Conservation (phyloP, 2,888 invertebrate species). For the Lasioglossum morio region DNA sequence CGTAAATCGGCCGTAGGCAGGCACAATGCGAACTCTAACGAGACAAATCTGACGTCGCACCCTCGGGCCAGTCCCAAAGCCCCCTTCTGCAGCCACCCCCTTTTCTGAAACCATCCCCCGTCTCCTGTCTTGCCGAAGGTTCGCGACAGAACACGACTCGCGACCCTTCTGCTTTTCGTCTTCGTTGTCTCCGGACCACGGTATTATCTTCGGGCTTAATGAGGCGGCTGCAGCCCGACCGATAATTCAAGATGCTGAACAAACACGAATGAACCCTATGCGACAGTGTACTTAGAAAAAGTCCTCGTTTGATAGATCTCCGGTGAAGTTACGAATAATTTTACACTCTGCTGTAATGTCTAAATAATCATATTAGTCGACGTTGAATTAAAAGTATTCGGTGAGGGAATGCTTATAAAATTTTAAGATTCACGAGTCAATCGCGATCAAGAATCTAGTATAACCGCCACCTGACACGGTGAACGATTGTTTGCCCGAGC, state of each 20-base stretch:
- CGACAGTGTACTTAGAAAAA: constrained; percentile 11
- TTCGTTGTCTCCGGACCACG: constrained; percentile 37
- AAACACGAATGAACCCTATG: constrained; percentile 24
- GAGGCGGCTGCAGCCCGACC: constrained; percentile 37
- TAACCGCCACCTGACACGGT: not conserved
- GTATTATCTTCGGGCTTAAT: constrained; percentile 57
- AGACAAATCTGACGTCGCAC: constrained; percentile 84
- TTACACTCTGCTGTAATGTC: not conserved
- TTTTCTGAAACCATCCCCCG: not conserved
- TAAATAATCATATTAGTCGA: not conserved
- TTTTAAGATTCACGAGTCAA: not conserved
- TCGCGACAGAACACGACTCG: constrained; percentile 17
- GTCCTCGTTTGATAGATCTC: not conserved
- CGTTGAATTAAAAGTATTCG: not conserved
- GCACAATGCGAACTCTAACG: constrained; percentile 84
- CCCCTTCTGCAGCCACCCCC: constrained; percentile 47
- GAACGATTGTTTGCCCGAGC: constrained; percentile 5
- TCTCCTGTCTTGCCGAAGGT: constrained; percentile 16
- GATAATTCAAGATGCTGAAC: constrained; percentile 34
- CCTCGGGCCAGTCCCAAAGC: constrained; percentile 68
- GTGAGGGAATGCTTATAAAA: not conserved
- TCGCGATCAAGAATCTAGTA: not conserved
- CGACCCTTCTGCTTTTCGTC: constrained; percentile 5
- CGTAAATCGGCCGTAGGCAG: constrained; percentile 79
- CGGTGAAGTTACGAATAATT: not conserved